Percentiles rank a stretch among this genome's conserved stretches.
Conservation (phyloP, 2,888 invertebrate species). For the Maniola hyperantus region DNA sequence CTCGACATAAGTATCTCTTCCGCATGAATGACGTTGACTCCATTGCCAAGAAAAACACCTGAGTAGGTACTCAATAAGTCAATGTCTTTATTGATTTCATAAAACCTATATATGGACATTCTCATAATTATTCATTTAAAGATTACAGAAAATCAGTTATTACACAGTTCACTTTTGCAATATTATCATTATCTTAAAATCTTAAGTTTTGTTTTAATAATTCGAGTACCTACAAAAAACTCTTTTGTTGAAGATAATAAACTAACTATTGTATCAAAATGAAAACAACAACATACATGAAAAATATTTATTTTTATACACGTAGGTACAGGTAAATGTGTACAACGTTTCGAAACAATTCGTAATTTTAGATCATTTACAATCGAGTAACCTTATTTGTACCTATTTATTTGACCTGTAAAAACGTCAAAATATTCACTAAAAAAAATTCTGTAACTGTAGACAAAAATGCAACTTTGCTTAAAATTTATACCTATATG, state of each 20-base stretch:
- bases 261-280: conserved; percentile 4
- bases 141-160: no score
- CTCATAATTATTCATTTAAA: no score
- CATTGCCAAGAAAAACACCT: conserved; percentile 12
- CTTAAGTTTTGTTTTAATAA: no score
- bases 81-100: no score
- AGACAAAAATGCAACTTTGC: conserved; percentile 4
- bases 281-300: conserved; percentile 25
- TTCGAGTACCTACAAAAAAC: no score
- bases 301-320: conserved; percentile 30
- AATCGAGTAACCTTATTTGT: conserved; percentile 10
- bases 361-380: conserved; percentile 23
- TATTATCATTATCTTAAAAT: no score
- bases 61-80: no score
- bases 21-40: conserved; percentile 26
- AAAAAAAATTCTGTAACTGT: background rate
- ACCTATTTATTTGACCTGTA: conserved; percentile 10
- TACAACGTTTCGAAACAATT: conserved; percentile 24
- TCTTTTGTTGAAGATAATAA: no score
- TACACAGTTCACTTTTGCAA: no score
- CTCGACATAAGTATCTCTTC: conserved; percentile 33
- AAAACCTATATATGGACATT: no score
- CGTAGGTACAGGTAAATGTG: conserved; percentile 28
- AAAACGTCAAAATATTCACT: conserved; percentile 10
- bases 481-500: conserved; percentile 1